Evolutionary conservation across 2,888 invertebrate species (phyloP).

Genomic region (Pelosia muscerda): DNA sequence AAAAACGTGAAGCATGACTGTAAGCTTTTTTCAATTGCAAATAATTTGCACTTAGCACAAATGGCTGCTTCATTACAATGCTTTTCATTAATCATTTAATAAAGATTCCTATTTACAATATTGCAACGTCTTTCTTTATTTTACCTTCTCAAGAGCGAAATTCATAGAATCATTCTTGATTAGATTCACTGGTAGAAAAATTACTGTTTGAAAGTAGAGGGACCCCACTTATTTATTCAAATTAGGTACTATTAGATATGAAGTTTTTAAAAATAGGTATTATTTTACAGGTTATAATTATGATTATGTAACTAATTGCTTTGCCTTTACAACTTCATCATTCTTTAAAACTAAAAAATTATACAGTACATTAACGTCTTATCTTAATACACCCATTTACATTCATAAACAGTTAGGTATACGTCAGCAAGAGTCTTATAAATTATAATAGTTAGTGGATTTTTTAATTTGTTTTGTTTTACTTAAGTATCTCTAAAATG

Average conservation of each 20-base stretch:
- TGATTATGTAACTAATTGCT: not conserved
- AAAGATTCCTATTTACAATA: not conserved
- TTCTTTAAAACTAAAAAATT: not conserved
- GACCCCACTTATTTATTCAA: too few relatives aligned
- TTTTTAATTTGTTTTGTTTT: not conserved
- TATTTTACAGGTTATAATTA: too few relatives aligned
- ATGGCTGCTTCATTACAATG: not conserved
- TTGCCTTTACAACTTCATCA: not conserved
- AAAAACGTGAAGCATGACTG: not conserved
- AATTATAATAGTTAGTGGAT: not conserved
- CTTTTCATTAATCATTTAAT: not conserved
- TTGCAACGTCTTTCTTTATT: not conserved
- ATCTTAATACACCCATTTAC: conserved; percentile 1
- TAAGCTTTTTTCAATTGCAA: not conserved
- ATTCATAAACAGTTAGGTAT: not conserved
- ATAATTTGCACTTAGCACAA: not conserved
- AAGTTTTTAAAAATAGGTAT: too few relatives aligned
- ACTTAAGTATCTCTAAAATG: not conserved
- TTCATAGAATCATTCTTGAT: too few relatives aligned
- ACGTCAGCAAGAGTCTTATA: not conserved
- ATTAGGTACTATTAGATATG: too few relatives aligned
- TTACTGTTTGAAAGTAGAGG: too few relatives aligned
- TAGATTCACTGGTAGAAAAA: too few relatives aligned
- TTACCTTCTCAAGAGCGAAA: too few relatives aligned
- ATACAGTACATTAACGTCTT: not conserved